Conservation (phyloP, 2,113 vertebrate genomes). For the Bettongia penicillata region DNA sequence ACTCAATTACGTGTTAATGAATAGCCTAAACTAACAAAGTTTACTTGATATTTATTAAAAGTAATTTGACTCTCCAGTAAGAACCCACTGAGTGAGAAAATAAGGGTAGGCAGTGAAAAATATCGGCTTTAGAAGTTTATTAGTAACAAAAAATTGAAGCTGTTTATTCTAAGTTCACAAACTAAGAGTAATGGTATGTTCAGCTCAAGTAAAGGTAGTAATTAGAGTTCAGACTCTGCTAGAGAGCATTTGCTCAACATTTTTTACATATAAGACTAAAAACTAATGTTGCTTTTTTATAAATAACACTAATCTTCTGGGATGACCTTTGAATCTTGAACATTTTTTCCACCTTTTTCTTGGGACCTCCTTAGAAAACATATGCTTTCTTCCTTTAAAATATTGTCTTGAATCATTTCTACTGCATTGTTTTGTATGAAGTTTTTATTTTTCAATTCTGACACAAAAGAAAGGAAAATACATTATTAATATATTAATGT, state of each 20-base stretch:
- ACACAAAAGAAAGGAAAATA: constrained; percentile 53
- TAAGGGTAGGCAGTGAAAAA: background rate
- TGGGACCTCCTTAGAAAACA: background rate
- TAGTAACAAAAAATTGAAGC: background rate
- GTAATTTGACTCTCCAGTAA: background rate
- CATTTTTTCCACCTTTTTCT: background rate
- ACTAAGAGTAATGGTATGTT: background rate
- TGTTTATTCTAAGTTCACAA: constrained; percentile 43
- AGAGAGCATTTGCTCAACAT: background rate
- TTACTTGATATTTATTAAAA: background rate
- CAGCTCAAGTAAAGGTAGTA: background rate
- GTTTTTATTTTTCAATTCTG: background rate
- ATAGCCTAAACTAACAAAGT: background rate
- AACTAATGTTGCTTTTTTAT: background rate
- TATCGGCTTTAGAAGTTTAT: background rate
- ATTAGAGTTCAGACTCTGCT: constrained; percentile 6
- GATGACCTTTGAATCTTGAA: background rate
- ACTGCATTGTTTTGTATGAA: constrained; percentile 5
- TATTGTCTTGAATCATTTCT: constrained; percentile 14
- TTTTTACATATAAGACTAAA: background rate
- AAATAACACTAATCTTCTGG: background rate
- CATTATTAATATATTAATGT: constrained; percentile 39
- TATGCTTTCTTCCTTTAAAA: constrained; percentile 1
- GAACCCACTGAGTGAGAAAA: background rate
- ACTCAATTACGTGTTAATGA: background rate